Base-by-base conservation (phyloP, 2,888 invertebrate species). In the Ommatoiulus sabulosus region DNA sequence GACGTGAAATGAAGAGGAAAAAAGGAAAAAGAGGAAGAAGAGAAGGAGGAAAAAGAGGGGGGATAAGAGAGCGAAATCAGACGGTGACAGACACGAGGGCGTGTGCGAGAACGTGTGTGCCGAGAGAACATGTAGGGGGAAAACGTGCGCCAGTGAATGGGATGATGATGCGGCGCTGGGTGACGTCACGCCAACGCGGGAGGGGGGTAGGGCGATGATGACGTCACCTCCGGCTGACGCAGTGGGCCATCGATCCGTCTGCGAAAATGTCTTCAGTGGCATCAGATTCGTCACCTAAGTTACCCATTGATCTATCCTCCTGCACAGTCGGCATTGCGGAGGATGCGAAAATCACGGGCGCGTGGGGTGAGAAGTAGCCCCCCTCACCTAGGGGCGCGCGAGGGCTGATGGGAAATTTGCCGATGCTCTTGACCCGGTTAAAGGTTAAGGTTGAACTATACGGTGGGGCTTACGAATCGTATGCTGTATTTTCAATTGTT, bases 101-200 rank as follows among this genome's bases (percentile, higher is more conserved):
- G 72, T 72, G 72, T 72, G 72, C 72, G 72, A 72, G 72, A 72
- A 72, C 72, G 72, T 72, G 72, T 72, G 72, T 24, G 72, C 72
- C 72, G 20, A 72, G 72, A 6, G 20, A 72, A 72, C 72, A 72
- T 72, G 72, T 72, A 72, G 72, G 72, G 63, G 72, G 72, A 72
- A 72, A 72, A 72, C 72, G 72, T 72, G 72, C 63, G 63, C 72
- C 72, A 72, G 72, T 72, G 72, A 72, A 72, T 72, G 72, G 24
- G 72, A 72, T 24, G 72, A 72, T 72, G 72, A 72, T 72, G 72
- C 72, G 72, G 72, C 8, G 72, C 8, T 72, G 72, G 20, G 72
- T 72, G 72, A 72, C 72, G 72, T 72, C 72, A 72, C 24, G 20
- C 24, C 72, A 72, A 24, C 72, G 72, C 24, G 72, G 17, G 63